Evolutionary conservation across 1,140 invertebrate species (phyloP), one percentile per base, ranked within the genome.

Genomic region (Asobara japonica): DNA sequence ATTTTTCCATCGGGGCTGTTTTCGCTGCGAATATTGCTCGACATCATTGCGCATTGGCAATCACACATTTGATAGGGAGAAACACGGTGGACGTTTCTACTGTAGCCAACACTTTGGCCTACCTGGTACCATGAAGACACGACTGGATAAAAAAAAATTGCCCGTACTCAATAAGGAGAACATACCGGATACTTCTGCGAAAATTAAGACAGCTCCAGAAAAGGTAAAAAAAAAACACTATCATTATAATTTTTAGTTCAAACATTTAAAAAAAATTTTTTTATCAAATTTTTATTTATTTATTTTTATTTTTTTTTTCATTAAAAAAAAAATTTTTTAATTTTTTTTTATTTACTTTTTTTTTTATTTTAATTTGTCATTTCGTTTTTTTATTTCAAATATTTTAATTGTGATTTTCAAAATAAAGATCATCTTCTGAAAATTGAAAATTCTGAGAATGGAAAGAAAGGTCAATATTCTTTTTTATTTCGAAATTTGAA

Each of bases 1-100:
- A 78, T 94, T 94, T 79, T 95, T 97, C 84, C 96, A 97, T 88
- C 89, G 95, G 56, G 92, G 92, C 69, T 96, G 95, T 84, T 94
- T 96, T 79, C 90, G 91, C 64, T 93, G 92, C 84, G 91, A 94
- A 86, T 94, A 93, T 83, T 94, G 93, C 77, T 89, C 90, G 71
- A 91, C 90, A 62, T 90, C 89, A 18, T 88, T 94, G 27, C 88
- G 93, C 73, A 88, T 94, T 73, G 92, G 90, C 51, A 91, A 92
- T 76, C 94, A 94, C 76, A 90, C 90, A 31, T 95, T 93, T 81
- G 94, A 95, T 84, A 89, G 92, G 18, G 93, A 94, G 68, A 91
- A 91, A 30, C 90, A 91, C 78, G 92, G 92, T 13, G 89, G 91
- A 22, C 89, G 91, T 65, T 95, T 96, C 83, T 95, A 94, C 82